Percentiles rank a stretch among this genome's conserved stretches.
phyloP scores from a whole-genome alignment of 1,140 invertebrate species.

The Drosophila quadrilineata region DNA sequence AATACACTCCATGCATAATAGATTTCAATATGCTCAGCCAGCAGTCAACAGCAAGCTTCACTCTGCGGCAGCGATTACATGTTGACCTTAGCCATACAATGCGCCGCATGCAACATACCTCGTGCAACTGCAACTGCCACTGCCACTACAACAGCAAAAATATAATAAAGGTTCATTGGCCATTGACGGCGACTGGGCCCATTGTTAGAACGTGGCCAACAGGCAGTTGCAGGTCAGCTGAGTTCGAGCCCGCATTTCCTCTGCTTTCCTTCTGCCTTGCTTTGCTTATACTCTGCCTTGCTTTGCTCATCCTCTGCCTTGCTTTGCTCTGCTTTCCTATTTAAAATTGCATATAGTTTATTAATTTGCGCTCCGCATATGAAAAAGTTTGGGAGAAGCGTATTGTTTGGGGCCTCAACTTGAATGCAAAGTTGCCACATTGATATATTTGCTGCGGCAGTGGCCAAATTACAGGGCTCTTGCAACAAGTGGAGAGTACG shows the following conservation, averaged over 20 bases:
- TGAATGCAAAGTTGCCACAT: no score
- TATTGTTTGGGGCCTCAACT: no score
- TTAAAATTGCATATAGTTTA: conserved; percentile 36
- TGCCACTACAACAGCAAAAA: no score
- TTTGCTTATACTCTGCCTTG: no score
- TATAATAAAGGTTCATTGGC: conserved; percentile 43
- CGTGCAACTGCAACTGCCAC: no score
- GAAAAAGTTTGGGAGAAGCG: no score
- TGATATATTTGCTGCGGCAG: conserved; percentile 15
- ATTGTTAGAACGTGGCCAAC: conserved; percentile 3
- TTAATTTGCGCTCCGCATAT: conserved; percentile 18
- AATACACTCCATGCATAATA: conserved; percentile 27
- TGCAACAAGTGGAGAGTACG: conserved; percentile 19
- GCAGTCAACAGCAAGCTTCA: conserved; percentile 9
- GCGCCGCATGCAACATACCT: conserved; percentile 7
- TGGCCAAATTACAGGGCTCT: not conserved
- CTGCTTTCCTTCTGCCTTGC: not conserved
- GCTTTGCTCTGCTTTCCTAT: not conserved
- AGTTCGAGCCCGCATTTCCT: not conserved
- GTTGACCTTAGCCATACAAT: conserved; percentile 38
- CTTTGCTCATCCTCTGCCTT: no score
- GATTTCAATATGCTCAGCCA: conserved; percentile 23
- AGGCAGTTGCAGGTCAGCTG: not conserved
- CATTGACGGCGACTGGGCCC: conserved; percentile 11
- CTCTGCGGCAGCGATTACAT: conserved; percentile 5